Percentiles rank a stretch among this genome's conserved stretches.
phyloP scores from a whole-genome alignment of 2,113 vertebrate species.

The Calyptommatus sinebrachiatus region DNA sequence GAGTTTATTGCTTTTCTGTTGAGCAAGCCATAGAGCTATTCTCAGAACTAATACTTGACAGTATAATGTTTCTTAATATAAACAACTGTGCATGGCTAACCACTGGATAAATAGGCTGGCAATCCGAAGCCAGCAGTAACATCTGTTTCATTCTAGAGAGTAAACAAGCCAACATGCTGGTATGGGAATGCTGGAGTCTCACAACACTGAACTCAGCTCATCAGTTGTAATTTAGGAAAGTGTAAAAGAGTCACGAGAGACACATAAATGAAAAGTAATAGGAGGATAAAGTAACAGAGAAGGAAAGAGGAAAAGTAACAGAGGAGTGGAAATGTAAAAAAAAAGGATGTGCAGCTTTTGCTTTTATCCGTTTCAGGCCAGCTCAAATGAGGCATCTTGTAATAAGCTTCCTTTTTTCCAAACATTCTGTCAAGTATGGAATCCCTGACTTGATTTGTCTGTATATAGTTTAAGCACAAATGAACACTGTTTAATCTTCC shows the following conservation, averaged over 20 bases:
- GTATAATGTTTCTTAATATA: neutral
- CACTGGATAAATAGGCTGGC: neutral
- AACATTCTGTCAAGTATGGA: no score
- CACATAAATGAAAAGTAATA: neutral
- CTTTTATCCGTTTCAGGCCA: no score
- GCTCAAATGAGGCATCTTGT: no score
- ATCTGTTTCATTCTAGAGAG: neutral
- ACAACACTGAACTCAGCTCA: neutral
- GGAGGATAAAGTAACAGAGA: neutral
- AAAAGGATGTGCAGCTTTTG: neutral
- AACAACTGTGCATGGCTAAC: neutral
- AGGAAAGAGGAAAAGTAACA: neutral
- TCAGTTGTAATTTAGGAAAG: constrained; percentile 11
- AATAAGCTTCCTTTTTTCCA: no score
- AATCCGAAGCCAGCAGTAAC: neutral
- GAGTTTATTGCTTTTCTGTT: neutral
- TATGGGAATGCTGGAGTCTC: constrained; percentile 5
- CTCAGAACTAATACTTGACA: neutral
- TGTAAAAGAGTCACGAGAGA: neutral
- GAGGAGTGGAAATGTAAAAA: neutral
- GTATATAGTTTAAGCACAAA: no score
- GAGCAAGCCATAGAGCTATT: neutral
- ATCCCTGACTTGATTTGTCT: no score
- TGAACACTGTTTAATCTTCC: no score
- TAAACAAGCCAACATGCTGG: neutral